Conservation (phyloP, 2,888 invertebrate species). For the Ennomos quercinarius region DNA sequence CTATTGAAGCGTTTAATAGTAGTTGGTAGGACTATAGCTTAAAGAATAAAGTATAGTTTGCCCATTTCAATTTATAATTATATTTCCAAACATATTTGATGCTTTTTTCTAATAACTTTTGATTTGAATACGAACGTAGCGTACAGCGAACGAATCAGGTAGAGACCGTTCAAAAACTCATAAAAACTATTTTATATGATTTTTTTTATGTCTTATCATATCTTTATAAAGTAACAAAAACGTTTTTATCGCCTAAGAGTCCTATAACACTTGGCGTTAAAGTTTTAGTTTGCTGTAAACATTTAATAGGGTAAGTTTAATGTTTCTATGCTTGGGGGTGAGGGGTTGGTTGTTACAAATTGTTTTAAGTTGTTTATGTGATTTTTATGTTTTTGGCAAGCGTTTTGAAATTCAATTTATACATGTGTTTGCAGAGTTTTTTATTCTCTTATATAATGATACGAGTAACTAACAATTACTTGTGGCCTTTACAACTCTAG, state of each 20-base stretch:
- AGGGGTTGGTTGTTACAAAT: constrained; percentile 43
- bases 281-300: constrained; percentile 70
- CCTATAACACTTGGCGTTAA: constrained; percentile 49
- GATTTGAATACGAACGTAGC: constrained; percentile 9
- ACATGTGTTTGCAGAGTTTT: constrained; percentile 21
- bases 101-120: too few relatives aligned
- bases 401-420: constrained; percentile 21
- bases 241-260: constrained; percentile 51
- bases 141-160: constrained; percentile 34
- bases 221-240: constrained; percentile 52
- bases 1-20: too few relatives aligned
- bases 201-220: constrained; percentile 43
- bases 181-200: constrained; percentile 44
- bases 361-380: constrained; percentile 45
- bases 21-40: too few relatives aligned
- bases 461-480: constrained; percentile 42
- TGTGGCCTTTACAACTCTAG: constrained; percentile 43
- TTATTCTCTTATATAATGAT: constrained; percentile 7
- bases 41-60: too few relatives aligned
- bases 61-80: too few relatives aligned
- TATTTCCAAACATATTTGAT: too few relatives aligned
- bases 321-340: constrained; percentile 55
- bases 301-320: constrained; percentile 80
- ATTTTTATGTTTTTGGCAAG: too few relatives aligned
- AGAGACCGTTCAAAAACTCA: constrained; percentile 37